A percentile compares a stretch with the other conserved stretches of the same genome.
Evolutionary conservation across 2,888 invertebrate species (phyloP).

Genomic region (Belgica antarctica): DNA sequence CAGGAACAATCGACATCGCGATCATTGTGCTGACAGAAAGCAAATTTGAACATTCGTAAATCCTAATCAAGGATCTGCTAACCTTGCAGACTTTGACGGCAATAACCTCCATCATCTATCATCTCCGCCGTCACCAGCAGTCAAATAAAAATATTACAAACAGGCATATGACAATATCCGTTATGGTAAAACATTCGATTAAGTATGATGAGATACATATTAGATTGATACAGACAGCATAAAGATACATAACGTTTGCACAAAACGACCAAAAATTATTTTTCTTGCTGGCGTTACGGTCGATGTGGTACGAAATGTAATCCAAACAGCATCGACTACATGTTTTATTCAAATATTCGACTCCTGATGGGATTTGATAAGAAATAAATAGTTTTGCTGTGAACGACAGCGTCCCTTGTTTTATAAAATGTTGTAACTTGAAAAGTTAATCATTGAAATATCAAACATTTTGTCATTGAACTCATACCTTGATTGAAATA

Average conservation of each 20-base stretch:
- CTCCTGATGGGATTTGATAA: constrained; percentile 33
- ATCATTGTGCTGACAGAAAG: background rate
- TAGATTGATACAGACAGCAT: constrained; percentile 35
- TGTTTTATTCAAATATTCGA: constrained; percentile 5
- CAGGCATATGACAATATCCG: constrained; percentile 31
- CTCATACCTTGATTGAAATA: too few species aligned
- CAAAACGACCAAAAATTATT: constrained; percentile 5
- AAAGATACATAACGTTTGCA: constrained; percentile 21
- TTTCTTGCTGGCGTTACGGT: background rate
- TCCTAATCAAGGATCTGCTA: too few species aligned
- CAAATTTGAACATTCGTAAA: too few species aligned
- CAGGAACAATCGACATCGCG: background rate
- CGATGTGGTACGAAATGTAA: background rate
- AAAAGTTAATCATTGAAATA: too few species aligned
- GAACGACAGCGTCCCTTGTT: background rate
- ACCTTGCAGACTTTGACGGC: too few species aligned
- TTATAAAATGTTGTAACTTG: too few species aligned
- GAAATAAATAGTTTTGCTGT: constrained; percentile 31
- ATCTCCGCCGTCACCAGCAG: background rate
- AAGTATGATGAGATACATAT: constrained; percentile 44
- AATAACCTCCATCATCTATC: background rate
- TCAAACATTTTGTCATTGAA: too few species aligned
- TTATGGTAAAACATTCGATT: constrained; percentile 43
- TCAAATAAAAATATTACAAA: background rate
- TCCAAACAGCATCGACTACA: background rate